Evolutionary conservation across 2,113 vertebrate genomes (phyloP).

Genomic region (Corythornis madagascariensis): DNA sequence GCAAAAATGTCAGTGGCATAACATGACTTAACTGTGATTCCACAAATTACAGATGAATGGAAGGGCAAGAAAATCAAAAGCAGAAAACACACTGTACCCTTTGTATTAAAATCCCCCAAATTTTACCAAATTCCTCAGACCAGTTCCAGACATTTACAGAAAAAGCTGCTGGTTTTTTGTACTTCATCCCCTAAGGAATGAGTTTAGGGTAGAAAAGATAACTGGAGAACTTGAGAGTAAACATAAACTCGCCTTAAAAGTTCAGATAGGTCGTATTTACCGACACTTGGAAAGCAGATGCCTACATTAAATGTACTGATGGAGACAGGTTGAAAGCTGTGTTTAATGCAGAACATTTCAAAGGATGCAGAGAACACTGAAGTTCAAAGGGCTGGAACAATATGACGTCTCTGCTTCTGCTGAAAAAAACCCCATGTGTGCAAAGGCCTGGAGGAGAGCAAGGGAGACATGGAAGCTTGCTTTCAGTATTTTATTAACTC

Average conservation of each 20-base stretch:
- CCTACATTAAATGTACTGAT: not conserved
- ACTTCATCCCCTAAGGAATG: constrained; percentile 40
- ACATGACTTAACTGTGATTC: constrained; percentile 63
- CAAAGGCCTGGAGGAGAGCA: not conserved
- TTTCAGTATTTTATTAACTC: not conserved
- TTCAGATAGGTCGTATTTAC: not conserved
- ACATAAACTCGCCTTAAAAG: not conserved
- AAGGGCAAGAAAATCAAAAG: constrained; percentile 53
- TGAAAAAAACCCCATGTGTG: not conserved
- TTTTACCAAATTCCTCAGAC: constrained; percentile 52
- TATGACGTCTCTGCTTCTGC: not conserved
- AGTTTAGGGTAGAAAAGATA: constrained; percentile 14
- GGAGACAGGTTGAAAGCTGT: not conserved
- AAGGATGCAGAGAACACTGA: not conserved
- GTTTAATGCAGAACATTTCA: not conserved
- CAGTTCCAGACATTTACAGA: constrained; percentile 57
- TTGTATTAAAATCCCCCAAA: not conserved
- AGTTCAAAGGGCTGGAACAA: not conserved
- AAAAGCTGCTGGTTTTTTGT: constrained; percentile 55
- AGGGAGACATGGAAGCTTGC: not conserved
- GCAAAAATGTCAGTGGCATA: constrained; percentile 62
- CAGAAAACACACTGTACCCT: constrained; percentile 51
- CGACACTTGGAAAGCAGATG: not conserved
- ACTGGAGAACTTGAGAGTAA: not conserved
- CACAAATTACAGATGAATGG: constrained; percentile 76